phyloP scores from a whole-genome alignment of 2,797 vertebrate genomes.

The Acanthornis magna region DNA sequence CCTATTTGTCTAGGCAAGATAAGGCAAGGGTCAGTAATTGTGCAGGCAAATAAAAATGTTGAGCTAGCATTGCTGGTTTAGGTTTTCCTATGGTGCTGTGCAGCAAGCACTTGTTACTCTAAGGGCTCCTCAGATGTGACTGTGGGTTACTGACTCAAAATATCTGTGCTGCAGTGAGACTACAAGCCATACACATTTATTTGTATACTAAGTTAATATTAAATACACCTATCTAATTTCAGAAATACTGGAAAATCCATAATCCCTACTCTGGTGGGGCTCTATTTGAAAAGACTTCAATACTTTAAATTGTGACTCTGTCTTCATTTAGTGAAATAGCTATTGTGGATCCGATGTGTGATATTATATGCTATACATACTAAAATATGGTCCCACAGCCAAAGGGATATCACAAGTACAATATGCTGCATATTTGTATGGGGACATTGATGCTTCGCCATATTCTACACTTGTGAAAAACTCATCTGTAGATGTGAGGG shows the following conservation, averaged over 20 bases:
- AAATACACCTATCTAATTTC: neutral
- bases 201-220: neutral
- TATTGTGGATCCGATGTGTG: neutral
- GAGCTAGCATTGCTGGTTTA: neutral
- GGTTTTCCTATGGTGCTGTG: neutral
- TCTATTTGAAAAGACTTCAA: neutral
- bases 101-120: neutral
- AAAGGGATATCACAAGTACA: neutral
- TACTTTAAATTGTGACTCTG: neutral
- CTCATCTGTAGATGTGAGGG: neutral
- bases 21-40: conserved; percentile 45
- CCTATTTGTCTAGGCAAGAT: conserved; percentile 9
- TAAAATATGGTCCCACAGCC: neutral
- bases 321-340: neutral
- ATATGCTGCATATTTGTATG: neutral
- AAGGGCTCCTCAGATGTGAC: neutral
- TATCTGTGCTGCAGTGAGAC: neutral
- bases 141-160: neutral
- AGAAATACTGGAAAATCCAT: neutral
- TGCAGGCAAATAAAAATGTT: conserved; percentile 23
- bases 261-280: neutral
- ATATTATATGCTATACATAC: neutral
- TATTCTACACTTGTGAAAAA: neutral
- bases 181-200: neutral
- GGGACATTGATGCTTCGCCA: neutral